Conservation (phyloP, 2,888 invertebrate genomes). For the Eilema sororculum region DNA sequence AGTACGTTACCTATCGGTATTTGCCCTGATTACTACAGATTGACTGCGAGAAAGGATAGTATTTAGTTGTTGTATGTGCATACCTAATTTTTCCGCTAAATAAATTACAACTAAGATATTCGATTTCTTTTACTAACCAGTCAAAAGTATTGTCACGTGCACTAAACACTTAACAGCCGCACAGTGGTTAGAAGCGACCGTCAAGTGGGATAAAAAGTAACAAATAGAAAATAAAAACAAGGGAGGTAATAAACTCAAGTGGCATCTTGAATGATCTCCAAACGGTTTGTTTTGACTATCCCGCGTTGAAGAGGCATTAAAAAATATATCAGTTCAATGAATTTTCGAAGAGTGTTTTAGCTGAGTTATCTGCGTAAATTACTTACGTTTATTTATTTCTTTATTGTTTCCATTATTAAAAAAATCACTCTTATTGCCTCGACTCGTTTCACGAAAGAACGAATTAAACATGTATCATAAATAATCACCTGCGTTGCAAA, state of each 20-base stretch:
- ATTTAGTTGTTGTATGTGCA: no score
- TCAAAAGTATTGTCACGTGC: slow-evolving; percentile 33
- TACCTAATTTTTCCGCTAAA: no score
- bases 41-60: no score
- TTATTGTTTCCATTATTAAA: background rate
- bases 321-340: slow-evolving; percentile 70
- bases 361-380: slow-evolving; percentile 31
- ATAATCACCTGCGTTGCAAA: background rate
- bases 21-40: no score
- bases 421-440: no score
- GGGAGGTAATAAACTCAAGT: slow-evolving; percentile 77
- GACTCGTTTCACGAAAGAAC: background rate
- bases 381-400: background rate
- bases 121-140: background rate
- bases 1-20: no score
- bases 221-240: slow-evolving; percentile 74
- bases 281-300: slow-evolving; percentile 86
- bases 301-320: slow-evolving; percentile 70
- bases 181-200: slow-evolving; percentile 51
- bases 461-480: background rate
- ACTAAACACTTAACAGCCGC: slow-evolving; percentile 37
- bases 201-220: slow-evolving; percentile 60
- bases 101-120: no score
- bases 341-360: slow-evolving; percentile 70
- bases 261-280: slow-evolving; percentile 73